phyloP scores from a whole-genome alignment of 2,113 vertebrate species.

The Cercopithecus mona region DNA sequence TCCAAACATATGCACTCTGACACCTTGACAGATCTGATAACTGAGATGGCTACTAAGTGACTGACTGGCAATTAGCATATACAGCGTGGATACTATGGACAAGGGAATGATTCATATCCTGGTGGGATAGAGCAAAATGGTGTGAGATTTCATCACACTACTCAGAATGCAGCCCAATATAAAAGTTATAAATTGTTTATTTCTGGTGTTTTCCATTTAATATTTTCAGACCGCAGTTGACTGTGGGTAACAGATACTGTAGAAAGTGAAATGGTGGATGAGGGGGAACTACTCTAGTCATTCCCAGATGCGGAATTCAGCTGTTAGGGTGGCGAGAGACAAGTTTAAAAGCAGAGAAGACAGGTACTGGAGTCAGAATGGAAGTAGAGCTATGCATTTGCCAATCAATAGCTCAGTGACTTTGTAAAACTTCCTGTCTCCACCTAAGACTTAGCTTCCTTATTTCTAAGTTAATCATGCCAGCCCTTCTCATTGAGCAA shows the following conservation, averaged over 20 bases:
- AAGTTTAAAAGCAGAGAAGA: not conserved
- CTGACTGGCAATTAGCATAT: not conserved
- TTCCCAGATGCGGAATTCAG: not conserved
- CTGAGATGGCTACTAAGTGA: not conserved
- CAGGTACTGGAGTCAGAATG: not conserved
- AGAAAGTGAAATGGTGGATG: not conserved
- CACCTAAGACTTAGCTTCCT: not conserved
- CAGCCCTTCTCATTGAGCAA: not conserved
- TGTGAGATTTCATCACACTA: not conserved
- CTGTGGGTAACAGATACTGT: not conserved
- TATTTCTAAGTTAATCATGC: not conserved
- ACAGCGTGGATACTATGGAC: not conserved
- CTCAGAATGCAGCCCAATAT: not conserved
- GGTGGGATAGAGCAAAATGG: not conserved
- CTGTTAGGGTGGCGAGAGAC: accelerated
- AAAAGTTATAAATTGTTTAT: not conserved
- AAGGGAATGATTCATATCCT: not conserved
- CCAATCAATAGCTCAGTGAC: not conserved
- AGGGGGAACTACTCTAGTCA: not conserved
- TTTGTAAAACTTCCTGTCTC: not conserved
- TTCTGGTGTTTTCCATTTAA: not conserved
- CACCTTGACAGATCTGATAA: not conserved
- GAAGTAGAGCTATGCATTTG: not conserved
- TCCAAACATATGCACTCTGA: not conserved
- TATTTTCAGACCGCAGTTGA: not conserved